Evolutionary conservation across 2,888 invertebrate genomes (phyloP).

Genomic region (Stegana nigrithorax): DNA sequence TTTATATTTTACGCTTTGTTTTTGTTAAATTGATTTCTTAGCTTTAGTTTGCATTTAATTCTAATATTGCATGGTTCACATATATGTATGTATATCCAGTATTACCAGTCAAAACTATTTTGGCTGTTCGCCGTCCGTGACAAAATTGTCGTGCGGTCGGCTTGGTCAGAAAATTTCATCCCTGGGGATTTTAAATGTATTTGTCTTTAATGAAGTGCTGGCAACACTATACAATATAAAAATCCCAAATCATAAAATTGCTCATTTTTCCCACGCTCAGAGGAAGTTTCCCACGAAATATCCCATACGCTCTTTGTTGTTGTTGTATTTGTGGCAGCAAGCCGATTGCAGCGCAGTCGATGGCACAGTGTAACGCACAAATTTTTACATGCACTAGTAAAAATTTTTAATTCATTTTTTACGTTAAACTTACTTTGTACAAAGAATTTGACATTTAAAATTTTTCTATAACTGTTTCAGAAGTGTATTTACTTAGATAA

Average conservation of each 20-base stretch:
- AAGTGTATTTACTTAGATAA: too few relatives aligned
- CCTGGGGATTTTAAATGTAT: too few relatives aligned
- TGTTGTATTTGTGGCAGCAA: slow-evolving; percentile 39
- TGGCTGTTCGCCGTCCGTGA: too few relatives aligned
- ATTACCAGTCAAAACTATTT: too few relatives aligned
- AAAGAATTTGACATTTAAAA: background rate
- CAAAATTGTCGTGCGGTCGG: too few relatives aligned
- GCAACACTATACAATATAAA: background rate
- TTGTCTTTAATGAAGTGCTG: too few relatives aligned
- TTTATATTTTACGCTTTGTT: too few relatives aligned
- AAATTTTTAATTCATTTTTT: background rate
- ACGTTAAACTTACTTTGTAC: background rate
- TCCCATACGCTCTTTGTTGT: slow-evolving; percentile 16
- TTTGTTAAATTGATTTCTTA: too few relatives aligned
- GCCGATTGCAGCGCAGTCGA: slow-evolving; percentile 45
- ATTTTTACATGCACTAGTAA: background rate
- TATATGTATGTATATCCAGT: too few relatives aligned
- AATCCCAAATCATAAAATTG: slow-evolving; percentile 33
- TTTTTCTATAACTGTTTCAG: background rate
- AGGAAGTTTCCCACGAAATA: slow-evolving; percentile 58
- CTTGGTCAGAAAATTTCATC: too few relatives aligned
- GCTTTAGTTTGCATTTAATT: too few relatives aligned
- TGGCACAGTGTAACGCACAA: slow-evolving; percentile 4
- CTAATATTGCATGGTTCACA: too few relatives aligned
- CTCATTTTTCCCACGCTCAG: slow-evolving; percentile 61